A percentile compares a stretch with the other conserved stretches of the same genome.
These are phyloP conservation scores for Conistra vaccinii DNA, from an alignment of 2,888 invertebrate species.

Conservation along the genomic window DNA sequence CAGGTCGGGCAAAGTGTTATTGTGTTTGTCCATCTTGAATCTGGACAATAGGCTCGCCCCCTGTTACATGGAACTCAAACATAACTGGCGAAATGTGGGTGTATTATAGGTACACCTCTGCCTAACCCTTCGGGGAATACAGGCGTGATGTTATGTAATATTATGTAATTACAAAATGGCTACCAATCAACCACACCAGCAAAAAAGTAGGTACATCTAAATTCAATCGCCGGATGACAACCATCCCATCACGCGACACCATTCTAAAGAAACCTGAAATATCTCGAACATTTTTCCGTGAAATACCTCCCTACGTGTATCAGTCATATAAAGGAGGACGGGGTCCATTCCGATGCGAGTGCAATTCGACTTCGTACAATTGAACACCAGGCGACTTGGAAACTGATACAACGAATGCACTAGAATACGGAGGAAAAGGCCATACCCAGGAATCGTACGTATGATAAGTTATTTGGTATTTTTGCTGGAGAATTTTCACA, in stretches of 20 bases:
- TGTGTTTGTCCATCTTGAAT: too few relatives aligned
- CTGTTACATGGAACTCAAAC: too few relatives aligned
- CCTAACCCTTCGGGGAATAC: too few relatives aligned
- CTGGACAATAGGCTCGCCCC: too few relatives aligned
- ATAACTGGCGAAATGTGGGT: too few relatives aligned
- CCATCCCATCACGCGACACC: slow-evolving; percentile 29
- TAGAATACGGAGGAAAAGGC: slow-evolving; percentile 38
- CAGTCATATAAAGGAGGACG: slow-evolving; percentile 57
- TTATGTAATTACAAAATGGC: neutral
- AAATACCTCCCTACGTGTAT: slow-evolving; percentile 53
- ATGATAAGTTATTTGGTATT: slow-evolving; percentile 52
- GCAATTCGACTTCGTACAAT: slow-evolving; percentile 81
- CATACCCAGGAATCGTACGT: slow-evolving; percentile 29
- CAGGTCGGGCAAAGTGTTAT: too few relatives aligned
- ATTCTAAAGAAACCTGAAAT: slow-evolving; percentile 43
- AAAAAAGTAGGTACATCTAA: slow-evolving; percentile 22
- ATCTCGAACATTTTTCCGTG: slow-evolving; percentile 54
- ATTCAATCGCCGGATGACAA: slow-evolving; percentile 53
- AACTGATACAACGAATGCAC: slow-evolving; percentile 84
- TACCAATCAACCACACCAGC: neutral
- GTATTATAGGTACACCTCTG: too few relatives aligned
- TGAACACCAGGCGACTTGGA: slow-evolving; percentile 86
- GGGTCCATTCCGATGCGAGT: slow-evolving; percentile 69
- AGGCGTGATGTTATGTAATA: too few relatives aligned
- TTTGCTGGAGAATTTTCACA: slow-evolving; percentile 6